A percentile compares a stretch with the other conserved stretches of the same genome.
Conservation (phyloP, 2,113 vertebrate species). For the Micronycteris hirsuta region DNA sequence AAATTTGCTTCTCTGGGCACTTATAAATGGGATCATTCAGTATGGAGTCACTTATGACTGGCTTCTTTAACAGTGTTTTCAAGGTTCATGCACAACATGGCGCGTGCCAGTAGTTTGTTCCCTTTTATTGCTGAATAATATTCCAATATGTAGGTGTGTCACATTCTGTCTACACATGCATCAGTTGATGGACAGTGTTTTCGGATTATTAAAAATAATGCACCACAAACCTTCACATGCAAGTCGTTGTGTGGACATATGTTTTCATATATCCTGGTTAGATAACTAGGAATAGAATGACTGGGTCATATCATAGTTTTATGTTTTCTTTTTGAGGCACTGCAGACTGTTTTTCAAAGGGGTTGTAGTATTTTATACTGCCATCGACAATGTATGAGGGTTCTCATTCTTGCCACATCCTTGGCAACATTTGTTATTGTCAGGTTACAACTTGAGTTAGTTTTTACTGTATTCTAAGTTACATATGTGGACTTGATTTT, state of each 20-base stretch:
- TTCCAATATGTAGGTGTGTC: background rate
- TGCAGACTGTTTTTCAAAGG: background rate
- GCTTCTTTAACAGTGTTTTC: background rate
- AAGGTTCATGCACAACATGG: background rate
- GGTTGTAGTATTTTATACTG: background rate
- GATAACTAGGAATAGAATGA: background rate
- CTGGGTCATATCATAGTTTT: background rate
- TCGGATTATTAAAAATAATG: background rate
- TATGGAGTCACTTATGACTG: background rate
- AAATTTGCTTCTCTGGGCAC: background rate
- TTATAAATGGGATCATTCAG: background rate
- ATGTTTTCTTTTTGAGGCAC: background rate
- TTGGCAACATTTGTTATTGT: background rate
- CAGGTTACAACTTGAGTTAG: background rate
- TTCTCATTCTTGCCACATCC: background rate
- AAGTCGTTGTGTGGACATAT: background rate
- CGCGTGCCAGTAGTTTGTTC: background rate
- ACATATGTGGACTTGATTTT: background rate
- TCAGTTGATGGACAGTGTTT: background rate
- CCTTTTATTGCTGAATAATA: constrained; percentile 1
- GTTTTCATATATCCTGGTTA: background rate
- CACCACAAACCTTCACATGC: background rate
- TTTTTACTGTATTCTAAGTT: background rate
- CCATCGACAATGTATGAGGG: background rate
- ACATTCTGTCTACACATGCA: background rate